A percentile compares a stretch with the other conserved stretches of the same genome.
These are phyloP conservation scores for Leptarthrus brevirostris DNA, from an alignment of 2,888 invertebrate species.

Conservation along the genomic window DNA sequence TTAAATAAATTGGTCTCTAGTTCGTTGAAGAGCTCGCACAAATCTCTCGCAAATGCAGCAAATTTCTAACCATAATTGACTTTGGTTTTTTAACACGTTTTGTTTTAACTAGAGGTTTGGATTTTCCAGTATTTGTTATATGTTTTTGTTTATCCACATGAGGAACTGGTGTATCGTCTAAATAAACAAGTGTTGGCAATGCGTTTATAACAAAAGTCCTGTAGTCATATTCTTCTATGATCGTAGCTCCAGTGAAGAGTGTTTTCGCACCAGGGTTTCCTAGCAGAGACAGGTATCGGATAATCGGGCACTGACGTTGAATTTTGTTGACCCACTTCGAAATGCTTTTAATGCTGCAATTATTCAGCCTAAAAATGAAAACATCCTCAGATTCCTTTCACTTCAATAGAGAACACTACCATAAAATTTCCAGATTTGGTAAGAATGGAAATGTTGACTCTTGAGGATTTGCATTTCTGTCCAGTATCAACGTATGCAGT, in stretches of 20 bases:
- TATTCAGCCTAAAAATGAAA: constrained; percentile 70
- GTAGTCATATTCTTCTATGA: constrained; percentile 55
- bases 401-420: constrained; percentile 67
- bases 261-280: constrained; percentile 83
- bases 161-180: constrained; percentile 59
- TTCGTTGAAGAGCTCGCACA: not conserved
- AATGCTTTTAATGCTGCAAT: constrained; percentile 73
- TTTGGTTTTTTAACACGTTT: not conserved
- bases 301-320: constrained; percentile 76
- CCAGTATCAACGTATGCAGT: constrained; percentile 82
- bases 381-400: not conserved
- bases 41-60: not conserved
- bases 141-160: not conserved
- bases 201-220: constrained; percentile 60
- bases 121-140: not conserved
- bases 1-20: not conserved
- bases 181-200: constrained; percentile 60
- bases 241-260: constrained; percentile 71
- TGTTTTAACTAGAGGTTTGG: not conserved
- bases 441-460: constrained; percentile 77
- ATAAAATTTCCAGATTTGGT: constrained; percentile 79
- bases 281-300: constrained; percentile 80
- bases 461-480: constrained; percentile 81
- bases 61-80: not conserved
- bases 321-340: constrained; percentile 80